Percentiles rank a stretch among this genome's conserved stretches.
These are phyloP conservation scores for Ia io DNA, from an alignment of 2,113 vertebrate genomes.

Conservation along the genomic window DNA sequence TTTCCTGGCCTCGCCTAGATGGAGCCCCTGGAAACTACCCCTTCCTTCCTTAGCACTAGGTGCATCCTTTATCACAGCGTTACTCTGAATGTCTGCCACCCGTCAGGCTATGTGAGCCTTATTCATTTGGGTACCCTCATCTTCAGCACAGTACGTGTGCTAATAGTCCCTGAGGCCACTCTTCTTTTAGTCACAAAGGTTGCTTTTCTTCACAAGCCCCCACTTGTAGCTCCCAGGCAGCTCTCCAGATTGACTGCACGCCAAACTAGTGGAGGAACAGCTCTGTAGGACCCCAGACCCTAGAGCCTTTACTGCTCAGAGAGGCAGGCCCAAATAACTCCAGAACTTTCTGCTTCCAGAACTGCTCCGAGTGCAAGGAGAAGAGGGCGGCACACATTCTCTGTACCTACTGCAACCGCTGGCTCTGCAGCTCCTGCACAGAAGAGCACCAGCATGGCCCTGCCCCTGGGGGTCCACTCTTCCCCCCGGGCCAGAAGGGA, in stretches of 20 bases:
- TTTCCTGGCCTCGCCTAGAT: neutral
- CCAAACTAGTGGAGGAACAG: neutral
- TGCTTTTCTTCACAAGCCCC: neutral
- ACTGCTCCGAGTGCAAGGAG: slow-evolving; percentile 84
- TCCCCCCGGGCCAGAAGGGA: slow-evolving; percentile 76
- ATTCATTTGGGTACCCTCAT: neutral
- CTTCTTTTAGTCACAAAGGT: neutral
- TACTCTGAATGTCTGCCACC: neutral
- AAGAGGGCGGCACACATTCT: slow-evolving; percentile 85
- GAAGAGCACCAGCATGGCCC: slow-evolving; percentile 82
- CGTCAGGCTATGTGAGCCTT: neutral
- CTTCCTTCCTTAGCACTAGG: neutral
- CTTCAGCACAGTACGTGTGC: neutral
- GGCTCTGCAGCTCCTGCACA: slow-evolving; percentile 86
- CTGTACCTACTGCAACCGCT: slow-evolving; percentile 86
- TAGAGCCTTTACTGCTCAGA: neutral
- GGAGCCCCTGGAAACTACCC: neutral
- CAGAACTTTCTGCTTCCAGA: slow-evolving; percentile 75
- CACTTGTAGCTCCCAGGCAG: neutral
- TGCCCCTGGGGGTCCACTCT: slow-evolving; percentile 67
- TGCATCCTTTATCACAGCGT: neutral
- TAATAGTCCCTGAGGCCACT: neutral
- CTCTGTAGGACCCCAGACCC: neutral
- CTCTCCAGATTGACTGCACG: neutral
- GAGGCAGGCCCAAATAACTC: neutral